Evolutionary conservation across 2,888 invertebrate genomes (phyloP).

Genomic region (Netelia melanura): DNA sequence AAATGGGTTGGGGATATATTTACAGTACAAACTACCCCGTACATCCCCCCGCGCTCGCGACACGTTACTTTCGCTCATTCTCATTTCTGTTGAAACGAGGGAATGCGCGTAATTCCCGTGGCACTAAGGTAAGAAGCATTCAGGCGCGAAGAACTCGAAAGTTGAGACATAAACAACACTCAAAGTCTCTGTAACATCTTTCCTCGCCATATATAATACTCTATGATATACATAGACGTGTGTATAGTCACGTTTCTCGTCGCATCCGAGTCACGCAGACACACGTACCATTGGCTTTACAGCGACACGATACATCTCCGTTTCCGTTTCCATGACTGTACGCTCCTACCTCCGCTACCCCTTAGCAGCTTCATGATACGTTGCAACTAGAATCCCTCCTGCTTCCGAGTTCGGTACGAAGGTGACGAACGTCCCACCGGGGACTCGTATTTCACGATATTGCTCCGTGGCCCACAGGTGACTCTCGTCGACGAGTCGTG

Average conservation of each 20-base stretch:
- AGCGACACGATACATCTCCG: slow-evolving; percentile 76
- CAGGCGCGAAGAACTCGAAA: slow-evolving; percentile 69
- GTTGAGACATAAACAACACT: slow-evolving; percentile 80
- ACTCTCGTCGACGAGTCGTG: slow-evolving; percentile 56
- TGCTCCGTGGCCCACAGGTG: slow-evolving; percentile 58
- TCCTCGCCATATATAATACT: slow-evolving; percentile 61
- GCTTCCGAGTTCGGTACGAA: slow-evolving; percentile 64
- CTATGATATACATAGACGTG: background rate
- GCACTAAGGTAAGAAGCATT: background rate
- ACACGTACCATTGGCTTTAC: background rate
- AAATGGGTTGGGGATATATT: background rate
- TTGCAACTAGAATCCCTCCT: slow-evolving; percentile 40
- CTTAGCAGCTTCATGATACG: slow-evolving; percentile 27
- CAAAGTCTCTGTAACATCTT: slow-evolving; percentile 69
- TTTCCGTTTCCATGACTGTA: slow-evolving; percentile 73
- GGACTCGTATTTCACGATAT: slow-evolving; percentile 80
- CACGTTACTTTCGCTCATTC: background rate
- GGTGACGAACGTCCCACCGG: slow-evolving; percentile 78
- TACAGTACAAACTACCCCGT: background rate
- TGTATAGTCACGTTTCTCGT: slow-evolving; percentile 3
- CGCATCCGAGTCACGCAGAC: background rate
- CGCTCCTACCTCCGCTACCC: slow-evolving; percentile 11
- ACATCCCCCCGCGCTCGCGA: background rate
- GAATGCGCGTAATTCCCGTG: background rate
- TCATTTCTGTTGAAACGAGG: background rate